Conservation (phyloP, 2,888 invertebrate species). For the Villa cingulata region DNA sequence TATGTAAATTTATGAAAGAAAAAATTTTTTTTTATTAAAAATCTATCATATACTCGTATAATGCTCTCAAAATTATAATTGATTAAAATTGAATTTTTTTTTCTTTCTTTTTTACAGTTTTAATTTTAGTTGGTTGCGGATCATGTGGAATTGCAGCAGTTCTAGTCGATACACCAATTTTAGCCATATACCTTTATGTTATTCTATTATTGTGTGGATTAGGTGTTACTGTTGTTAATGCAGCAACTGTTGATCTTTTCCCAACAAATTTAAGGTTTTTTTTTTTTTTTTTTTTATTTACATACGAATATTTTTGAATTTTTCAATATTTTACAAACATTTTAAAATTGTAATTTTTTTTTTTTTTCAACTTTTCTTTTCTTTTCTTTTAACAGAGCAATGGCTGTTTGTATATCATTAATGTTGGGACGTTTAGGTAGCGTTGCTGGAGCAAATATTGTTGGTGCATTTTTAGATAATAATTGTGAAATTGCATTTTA, state of each 20-base stretch:
- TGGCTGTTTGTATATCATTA: conserved; percentile 40
- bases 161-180: conserved; percentile 19
- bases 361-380: too few species aligned
- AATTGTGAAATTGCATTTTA: conserved; percentile 36
- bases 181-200: conserved; percentile 24
- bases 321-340: too few species aligned
- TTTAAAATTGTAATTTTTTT: background rate
- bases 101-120: conserved; percentile 14
- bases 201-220: conserved; percentile 22
- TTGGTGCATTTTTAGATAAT: conserved; percentile 35
- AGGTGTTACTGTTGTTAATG: conserved; percentile 26
- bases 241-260: conserved; percentile 28
- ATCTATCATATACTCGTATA: background rate
- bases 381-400: conserved; percentile 27
- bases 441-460: conserved; percentile 37
- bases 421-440: conserved; percentile 41
- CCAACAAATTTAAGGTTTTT: conserved; percentile 28
- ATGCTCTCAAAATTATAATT: background rate
- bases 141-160: conserved; percentile 19
- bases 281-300: too few species aligned
- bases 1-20: conserved; percentile 20
- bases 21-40: background rate
- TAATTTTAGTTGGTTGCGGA: conserved; percentile 20
- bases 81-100: background rate
- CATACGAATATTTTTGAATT: background rate